These are phyloP conservation scores for Dendrolimus houi DNA, from an alignment of 2,888 invertebrate genomes.

Conservation along the genomic window DNA sequence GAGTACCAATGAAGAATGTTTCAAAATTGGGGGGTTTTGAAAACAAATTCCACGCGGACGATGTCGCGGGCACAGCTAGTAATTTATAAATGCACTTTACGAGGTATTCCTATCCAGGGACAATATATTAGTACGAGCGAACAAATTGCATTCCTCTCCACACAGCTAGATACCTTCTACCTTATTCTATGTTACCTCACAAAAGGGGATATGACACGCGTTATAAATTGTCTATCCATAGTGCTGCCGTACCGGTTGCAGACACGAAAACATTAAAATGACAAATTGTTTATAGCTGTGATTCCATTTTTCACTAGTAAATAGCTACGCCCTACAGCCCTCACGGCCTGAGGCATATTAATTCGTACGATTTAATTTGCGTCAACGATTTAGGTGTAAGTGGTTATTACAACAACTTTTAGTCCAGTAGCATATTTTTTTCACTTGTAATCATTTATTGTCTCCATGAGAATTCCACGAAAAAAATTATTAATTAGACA, in stretches of 20 bases:
- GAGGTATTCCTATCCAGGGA: constrained; percentile 18
- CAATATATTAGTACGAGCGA: constrained; percentile 17
- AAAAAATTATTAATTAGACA: no score
- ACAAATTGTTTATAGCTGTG: constrained; percentile 56
- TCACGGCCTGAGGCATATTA: constrained; percentile 30
- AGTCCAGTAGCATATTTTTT: no score
- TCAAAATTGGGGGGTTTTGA: no score
- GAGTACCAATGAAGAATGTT: no score
- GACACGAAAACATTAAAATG: constrained; percentile 62
- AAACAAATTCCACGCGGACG: no score
- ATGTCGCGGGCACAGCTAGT: no score
- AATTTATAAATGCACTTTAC: constrained; percentile 25
- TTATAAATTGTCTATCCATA: constrained; percentile 55
- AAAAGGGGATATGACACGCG: constrained; percentile 41
- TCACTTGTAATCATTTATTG: no score
- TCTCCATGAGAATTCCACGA: no score
- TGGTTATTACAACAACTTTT: no score
- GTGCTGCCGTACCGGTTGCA: constrained; percentile 35
- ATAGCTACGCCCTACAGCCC: constrained; percentile 28
- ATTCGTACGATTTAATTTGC: constrained; percentile 42
- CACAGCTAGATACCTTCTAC: constrained; percentile 32
- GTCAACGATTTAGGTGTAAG: background rate
- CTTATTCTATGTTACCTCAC: constrained; percentile 31
- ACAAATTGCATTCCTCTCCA: constrained; percentile 45
- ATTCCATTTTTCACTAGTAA: constrained; percentile 56